Evolutionary conservation across 1,140 invertebrate genomes (phyloP).

Genomic region (Piezodorus guildinii): DNA sequence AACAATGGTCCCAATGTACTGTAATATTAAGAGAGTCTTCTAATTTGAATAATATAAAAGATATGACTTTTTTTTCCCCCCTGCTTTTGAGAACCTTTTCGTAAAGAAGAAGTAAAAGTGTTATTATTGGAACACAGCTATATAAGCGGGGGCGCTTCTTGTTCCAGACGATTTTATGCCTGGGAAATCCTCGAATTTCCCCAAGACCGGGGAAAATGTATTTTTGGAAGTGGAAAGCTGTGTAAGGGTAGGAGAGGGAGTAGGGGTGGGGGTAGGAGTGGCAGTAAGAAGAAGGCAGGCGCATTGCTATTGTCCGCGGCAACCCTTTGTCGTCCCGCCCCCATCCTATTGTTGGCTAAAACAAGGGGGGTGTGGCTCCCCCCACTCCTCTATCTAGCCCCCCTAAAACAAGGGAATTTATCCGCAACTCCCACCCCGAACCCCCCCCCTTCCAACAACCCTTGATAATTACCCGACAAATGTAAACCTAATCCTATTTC

Average conservation of each 20-base stretch:
- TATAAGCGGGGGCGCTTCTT: too few relatives aligned
- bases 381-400: background rate
- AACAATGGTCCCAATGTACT: too few relatives aligned
- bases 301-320: slow-evolving; percentile 1
- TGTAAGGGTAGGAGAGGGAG: background rate
- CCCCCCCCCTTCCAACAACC: background rate
- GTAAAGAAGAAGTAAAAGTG: too few relatives aligned
- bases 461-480: background rate
- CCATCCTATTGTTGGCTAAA: slow-evolving; percentile 8
- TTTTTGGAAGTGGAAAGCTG: background rate
- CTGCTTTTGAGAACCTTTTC: too few relatives aligned
- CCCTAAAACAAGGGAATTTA: background rate
- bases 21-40: too few relatives aligned
- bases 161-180: too few relatives aligned
- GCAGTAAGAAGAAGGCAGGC: background rate
- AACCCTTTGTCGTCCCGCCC: slow-evolving; percentile 6
- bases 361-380: slow-evolving; percentile 7
- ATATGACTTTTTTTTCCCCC: too few relatives aligned
- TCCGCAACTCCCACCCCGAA: background rate
- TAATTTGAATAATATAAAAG: too few relatives aligned
- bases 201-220: background rate
- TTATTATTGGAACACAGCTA: too few relatives aligned
- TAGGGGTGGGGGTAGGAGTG: background rate
- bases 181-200: too few relatives aligned
- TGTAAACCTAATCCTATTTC: background rate